phyloP scores from a whole-genome alignment of 2,113 vertebrate species.

The Rhabdomys dilectus region DNA sequence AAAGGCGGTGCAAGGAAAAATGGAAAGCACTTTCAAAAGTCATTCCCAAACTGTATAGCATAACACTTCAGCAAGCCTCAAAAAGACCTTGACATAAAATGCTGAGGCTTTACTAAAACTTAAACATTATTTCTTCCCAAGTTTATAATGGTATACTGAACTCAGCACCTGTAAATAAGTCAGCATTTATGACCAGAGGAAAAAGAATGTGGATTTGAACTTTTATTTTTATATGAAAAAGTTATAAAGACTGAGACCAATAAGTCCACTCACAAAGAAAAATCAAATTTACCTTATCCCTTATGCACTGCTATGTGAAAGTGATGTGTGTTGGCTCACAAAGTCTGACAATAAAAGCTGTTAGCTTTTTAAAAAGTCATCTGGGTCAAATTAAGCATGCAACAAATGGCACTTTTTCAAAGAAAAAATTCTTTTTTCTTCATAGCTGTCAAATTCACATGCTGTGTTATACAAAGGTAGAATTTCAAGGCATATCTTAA shows the following conservation, averaged over 20 bases:
- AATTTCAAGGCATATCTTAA: background rate
- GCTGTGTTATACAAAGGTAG: background rate
- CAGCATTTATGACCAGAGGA: conserved; percentile 70
- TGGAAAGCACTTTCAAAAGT: background rate
- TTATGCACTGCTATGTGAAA: conserved; percentile 73
- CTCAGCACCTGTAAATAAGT: conserved; percentile 85
- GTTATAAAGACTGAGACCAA: conserved; percentile 81
- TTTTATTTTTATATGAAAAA: conserved; percentile 89
- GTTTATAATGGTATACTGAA: conserved; percentile 74
- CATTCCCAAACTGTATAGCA: background rate
- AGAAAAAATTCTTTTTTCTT: background rate
- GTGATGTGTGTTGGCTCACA: conserved; percentile 70
- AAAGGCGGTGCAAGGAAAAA: background rate
- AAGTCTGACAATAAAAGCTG: conserved; percentile 84
- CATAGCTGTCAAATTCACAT: background rate
- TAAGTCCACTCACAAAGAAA: conserved; percentile 64
- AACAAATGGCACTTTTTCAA: background rate
- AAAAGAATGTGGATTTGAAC: conserved; percentile 75
- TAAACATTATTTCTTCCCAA: conserved; percentile 62
- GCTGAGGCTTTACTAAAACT: conserved; percentile 66
- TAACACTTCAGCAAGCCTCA: background rate
- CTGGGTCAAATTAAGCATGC: background rate
- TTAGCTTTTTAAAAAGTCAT: background rate
- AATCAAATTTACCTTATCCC: conserved; percentile 65
- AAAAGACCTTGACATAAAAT: conserved; percentile 18